Evolutionary conservation across 2,888 invertebrate genomes (phyloP).

Genomic region (Drosophila dives): DNA sequence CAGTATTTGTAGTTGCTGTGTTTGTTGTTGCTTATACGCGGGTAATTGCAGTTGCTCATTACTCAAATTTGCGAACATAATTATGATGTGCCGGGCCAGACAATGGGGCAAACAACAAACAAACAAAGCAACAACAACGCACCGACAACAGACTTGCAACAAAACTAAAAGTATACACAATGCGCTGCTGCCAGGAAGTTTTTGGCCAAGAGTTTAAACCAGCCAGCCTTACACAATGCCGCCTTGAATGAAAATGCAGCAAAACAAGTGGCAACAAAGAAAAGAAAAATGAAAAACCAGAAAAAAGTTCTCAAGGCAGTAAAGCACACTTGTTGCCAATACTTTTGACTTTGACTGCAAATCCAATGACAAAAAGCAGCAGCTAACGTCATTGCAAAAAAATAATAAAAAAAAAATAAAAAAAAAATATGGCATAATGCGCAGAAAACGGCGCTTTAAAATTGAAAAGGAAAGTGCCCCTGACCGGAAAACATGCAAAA

Average conservation of each 20-base stretch:
- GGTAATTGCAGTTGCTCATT: constrained; percentile 68
- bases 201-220: constrained; percentile 8
- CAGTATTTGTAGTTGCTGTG: constrained; percentile 16
- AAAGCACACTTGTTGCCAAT: constrained; percentile 24
- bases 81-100: constrained; percentile 56
- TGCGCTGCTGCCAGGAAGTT: constrained; percentile 47
- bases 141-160: constrained; percentile 3
- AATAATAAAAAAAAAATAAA: neutral
- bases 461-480: constrained; percentile 78
- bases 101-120: constrained; percentile 42
- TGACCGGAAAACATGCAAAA: constrained; percentile 61
- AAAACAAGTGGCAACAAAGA: constrained; percentile 2
- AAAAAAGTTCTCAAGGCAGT: constrained; percentile 54
- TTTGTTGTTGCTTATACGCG: constrained; percentile 36
- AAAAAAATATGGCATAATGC: constrained; percentile 59
- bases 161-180: constrained; percentile 16
- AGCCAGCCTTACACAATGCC: constrained; percentile 13
- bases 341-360: constrained; percentile 20
- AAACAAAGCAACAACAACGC: neutral
- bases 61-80: constrained; percentile 75
- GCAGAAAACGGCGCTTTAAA: constrained; percentile 45
- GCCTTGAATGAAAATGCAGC: constrained; percentile 32
- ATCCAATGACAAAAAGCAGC: constrained; percentile 51
- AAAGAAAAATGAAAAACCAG: neutral
- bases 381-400: constrained; percentile 47